phyloP scores from a whole-genome alignment of 2,797 vertebrate species.

The Labeo calbasu region DNA sequence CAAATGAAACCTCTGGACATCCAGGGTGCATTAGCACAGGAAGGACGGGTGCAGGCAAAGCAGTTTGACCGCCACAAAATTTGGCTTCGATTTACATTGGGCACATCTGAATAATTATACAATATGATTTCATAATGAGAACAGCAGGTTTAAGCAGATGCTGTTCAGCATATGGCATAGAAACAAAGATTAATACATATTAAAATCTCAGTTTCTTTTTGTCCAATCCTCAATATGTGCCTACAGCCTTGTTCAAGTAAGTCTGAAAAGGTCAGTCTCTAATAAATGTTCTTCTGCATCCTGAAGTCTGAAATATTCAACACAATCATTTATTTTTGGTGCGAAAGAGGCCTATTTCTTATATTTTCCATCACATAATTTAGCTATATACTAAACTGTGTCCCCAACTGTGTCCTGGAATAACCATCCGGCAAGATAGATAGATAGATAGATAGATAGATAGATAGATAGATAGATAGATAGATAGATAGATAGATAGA shows the following conservation, averaged over 20 bases:
- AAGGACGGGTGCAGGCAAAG: constrained; percentile 40
- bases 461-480: too few relatives aligned
- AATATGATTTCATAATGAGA: neutral
- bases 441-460: too few relatives aligned
- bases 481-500: too few relatives aligned
- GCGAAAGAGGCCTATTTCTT: neutral
- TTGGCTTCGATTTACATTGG: constrained; percentile 26
- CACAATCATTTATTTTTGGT: neutral
- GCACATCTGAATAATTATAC: constrained; percentile 20
- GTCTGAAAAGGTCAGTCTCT: neutral
- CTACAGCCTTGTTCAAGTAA: neutral
- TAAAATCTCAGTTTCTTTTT: neutral
- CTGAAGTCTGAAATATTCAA: neutral
- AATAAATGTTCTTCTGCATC: neutral
- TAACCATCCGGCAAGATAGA: too few relatives aligned
- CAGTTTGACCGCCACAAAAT: constrained; percentile 8
- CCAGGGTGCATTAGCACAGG: constrained; percentile 24
- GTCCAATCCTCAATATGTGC: neutral
- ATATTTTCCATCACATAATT: too few relatives aligned
- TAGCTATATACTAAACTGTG: neutral
- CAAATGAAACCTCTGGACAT: constrained; percentile 40
- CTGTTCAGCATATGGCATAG: neutral
- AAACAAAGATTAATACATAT: neutral
- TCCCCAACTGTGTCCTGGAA: too few relatives aligned
- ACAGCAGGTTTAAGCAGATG: neutral